phyloP scores from a whole-genome alignment of 2,113 vertebrate species.

The Tachysurus fulvidraco region DNA sequence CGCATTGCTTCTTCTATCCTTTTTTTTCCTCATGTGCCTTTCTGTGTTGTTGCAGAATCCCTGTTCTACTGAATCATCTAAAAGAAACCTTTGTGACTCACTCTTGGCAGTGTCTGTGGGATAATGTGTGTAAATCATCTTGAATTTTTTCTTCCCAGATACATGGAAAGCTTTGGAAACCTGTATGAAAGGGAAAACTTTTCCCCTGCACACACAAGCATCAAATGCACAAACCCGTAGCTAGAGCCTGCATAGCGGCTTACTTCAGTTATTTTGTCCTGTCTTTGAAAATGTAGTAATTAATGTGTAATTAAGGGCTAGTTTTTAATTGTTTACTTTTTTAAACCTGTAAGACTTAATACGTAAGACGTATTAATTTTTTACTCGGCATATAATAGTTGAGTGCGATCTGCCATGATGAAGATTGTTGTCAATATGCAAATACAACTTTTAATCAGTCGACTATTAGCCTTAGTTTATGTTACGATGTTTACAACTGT shows the following conservation, averaged over 20 bases:
- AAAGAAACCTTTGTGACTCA: slow-evolving; percentile 50
- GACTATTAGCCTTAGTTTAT: not conserved
- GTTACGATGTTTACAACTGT: not conserved
- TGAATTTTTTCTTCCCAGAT: slow-evolving; percentile 21
- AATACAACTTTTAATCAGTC: not conserved
- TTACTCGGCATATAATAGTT: not conserved
- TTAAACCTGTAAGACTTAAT: not conserved
- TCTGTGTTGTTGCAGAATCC: slow-evolving; percentile 19
- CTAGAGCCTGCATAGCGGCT: not conserved
- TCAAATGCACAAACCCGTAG: not conserved
- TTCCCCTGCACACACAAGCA: slow-evolving; percentile 14
- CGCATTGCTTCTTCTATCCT: slow-evolving; percentile 18
- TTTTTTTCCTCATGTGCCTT: not conserved
- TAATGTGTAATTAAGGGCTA: not conserved
- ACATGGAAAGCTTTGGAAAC: slow-evolving; percentile 38
- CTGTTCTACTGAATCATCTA: slow-evolving; percentile 50
- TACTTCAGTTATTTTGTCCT: not conserved
- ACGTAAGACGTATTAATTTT: not conserved
- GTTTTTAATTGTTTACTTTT: not conserved
- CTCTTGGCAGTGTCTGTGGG: slow-evolving; percentile 40
- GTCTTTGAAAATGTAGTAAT: not conserved
- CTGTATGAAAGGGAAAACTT: slow-evolving; percentile 5
- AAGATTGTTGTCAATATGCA: not conserved
- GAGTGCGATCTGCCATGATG: not conserved
- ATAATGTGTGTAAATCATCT: slow-evolving; percentile 47